Evolutionary conservation across 2,797 vertebrate genomes (phyloP).

Genomic region (Falco peregrinus): DNA sequence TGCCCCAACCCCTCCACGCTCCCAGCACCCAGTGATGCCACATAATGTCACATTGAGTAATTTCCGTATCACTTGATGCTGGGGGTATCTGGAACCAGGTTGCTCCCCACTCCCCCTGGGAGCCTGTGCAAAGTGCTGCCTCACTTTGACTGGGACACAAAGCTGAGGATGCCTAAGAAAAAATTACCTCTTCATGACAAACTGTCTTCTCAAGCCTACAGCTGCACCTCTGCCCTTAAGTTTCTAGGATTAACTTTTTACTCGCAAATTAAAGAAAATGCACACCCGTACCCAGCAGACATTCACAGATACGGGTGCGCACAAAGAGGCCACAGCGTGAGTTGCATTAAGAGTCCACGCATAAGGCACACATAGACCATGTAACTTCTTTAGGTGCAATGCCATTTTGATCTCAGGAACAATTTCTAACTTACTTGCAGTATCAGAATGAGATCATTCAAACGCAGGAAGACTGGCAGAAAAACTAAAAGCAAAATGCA

Average conservation of each 20-base stretch:
- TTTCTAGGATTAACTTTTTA: background rate
- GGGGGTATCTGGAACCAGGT: background rate
- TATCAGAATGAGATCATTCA: too few species aligned
- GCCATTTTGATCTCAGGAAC: background rate
- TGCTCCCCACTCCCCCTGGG: background rate
- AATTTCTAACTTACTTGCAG: background rate
- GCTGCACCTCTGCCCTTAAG: background rate
- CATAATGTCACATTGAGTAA: background rate
- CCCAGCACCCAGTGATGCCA: background rate
- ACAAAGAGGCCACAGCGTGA: too few species aligned
- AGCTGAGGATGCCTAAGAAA: background rate
- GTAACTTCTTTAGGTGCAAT: fast-evolving
- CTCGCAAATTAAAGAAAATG: background rate
- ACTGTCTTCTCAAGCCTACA: background rate
- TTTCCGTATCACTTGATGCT: fast-evolving
- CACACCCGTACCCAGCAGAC: background rate
- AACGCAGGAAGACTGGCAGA: background rate
- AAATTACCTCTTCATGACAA: fast-evolving
- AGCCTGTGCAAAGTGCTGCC: background rate
- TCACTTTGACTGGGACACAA: fast-evolving
- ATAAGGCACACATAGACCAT: fast-evolving
- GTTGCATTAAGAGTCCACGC: too few species aligned
- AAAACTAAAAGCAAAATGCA: background rate
- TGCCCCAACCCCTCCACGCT: background rate
- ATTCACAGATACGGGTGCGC: fast-evolving